These are phyloP conservation scores for Nebria salina DNA, from an alignment of 2,888 invertebrate genomes.

Conservation along the genomic window DNA sequence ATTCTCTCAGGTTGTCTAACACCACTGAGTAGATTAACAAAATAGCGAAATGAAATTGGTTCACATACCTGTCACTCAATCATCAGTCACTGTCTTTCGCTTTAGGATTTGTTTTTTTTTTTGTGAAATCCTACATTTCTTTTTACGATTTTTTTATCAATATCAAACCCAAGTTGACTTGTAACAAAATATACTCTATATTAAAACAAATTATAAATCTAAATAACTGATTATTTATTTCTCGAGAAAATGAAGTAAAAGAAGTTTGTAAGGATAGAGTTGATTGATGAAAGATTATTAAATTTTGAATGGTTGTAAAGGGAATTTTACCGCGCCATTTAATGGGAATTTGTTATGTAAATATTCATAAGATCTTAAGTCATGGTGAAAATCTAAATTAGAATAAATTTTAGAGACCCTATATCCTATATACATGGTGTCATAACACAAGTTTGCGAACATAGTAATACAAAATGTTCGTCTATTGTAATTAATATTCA, in stretches of 20 bases:
- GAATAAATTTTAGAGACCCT: not conserved
- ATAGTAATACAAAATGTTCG: not conserved
- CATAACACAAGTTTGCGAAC: not conserved
- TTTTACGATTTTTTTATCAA: not conserved
- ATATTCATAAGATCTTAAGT: not conserved
- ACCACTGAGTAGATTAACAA: not conserved
- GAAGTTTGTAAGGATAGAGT: too few relatives aligned
- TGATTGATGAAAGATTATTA: too few relatives aligned
- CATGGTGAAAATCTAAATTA: not conserved
- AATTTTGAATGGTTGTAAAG: too few relatives aligned
- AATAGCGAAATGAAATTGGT: not conserved
- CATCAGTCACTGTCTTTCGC: not conserved
- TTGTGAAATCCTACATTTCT: not conserved
- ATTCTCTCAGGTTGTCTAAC: not conserved
- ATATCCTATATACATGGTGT: not conserved
- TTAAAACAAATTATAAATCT: too few relatives aligned
- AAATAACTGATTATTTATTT: too few relatives aligned
- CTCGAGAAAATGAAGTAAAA: too few relatives aligned
- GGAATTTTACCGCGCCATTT: too few relatives aligned
- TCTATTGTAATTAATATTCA: slow-evolving; percentile 9
- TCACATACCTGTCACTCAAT: not conserved
- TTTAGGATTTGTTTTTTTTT: not conserved
- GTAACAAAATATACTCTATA: not conserved
- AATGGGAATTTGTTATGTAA: not conserved
- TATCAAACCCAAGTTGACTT: not conserved